These are phyloP conservation scores for Panopea generosa DNA, from an alignment of 2,888 invertebrate genomes.

Conservation along the genomic window DNA sequence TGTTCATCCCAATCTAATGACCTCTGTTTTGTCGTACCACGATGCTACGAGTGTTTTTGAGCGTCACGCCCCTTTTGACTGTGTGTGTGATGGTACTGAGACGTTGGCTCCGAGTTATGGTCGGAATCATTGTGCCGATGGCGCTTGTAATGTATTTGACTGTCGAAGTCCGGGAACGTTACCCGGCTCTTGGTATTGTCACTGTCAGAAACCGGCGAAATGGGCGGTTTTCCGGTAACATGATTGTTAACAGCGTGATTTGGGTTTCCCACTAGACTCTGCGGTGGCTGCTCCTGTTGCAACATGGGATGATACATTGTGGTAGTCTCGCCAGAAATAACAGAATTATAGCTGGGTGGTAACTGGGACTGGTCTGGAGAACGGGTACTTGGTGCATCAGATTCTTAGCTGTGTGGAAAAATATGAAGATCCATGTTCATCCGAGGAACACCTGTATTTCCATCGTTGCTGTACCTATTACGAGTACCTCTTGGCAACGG, in stretches of 20 bases:
- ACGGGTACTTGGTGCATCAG: too few relatives aligned
- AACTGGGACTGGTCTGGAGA: slow-evolving; percentile 30
- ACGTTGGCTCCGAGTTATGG: slow-evolving; percentile 79
- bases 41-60: slow-evolving; percentile 69
- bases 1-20: slow-evolving; percentile 81
- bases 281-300: slow-evolving; percentile 34
- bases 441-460: slow-evolving; percentile 66
- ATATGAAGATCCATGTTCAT: slow-evolving; percentile 80
- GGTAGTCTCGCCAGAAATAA: slow-evolving; percentile 48
- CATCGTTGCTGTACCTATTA: slow-evolving; percentile 59
- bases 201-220: slow-evolving; percentile 59
- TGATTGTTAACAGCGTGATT: background rate
- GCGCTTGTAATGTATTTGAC: slow-evolving; percentile 68
- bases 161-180: slow-evolving; percentile 72
- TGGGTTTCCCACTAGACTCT: slow-evolving; percentile 37
- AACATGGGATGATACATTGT: slow-evolving; percentile 38
- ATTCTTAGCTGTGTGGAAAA: slow-evolving; percentile 66
- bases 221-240: slow-evolving; percentile 54
- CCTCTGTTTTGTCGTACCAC: slow-evolving; percentile 74
- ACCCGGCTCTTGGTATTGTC: slow-evolving; percentile 52
- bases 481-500: slow-evolving; percentile 65
- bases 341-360: slow-evolving; percentile 54
- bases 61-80: slow-evolving; percentile 63
- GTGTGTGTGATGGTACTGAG: slow-evolving; percentile 67
- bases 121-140: slow-evolving; percentile 74